phyloP scores from a whole-genome alignment of 2,888 invertebrate genomes.

The Lepetodrilus schrolli region DNA sequence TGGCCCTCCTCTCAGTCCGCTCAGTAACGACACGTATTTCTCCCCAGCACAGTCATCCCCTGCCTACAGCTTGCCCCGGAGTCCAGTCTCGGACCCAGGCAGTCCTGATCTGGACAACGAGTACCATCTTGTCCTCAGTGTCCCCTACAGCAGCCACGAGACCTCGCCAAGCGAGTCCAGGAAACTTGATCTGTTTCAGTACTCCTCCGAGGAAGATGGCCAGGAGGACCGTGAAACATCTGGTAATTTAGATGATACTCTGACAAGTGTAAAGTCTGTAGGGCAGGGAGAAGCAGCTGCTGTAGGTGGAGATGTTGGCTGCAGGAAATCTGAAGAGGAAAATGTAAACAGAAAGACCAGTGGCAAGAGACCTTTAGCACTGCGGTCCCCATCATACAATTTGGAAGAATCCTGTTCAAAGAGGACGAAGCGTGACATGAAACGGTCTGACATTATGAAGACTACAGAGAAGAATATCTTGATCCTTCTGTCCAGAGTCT shows the following conservation, averaged over 20 bases:
- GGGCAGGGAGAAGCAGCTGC: background rate
- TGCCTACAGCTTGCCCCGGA: slow-evolving; percentile 34
- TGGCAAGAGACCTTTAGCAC: slow-evolving; percentile 1
- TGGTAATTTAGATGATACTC: background rate
- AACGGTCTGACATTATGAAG: slow-evolving; percentile 28
- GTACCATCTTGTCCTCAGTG: slow-evolving; percentile 24
- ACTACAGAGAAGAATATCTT: slow-evolving; percentile 59
- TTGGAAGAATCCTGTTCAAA: background rate
- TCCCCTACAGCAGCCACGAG: slow-evolving; percentile 9
- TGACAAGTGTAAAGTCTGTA: background rate
- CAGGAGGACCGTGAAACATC: background rate
- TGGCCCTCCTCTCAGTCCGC: slow-evolving; percentile 17
- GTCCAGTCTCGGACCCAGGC: slow-evolving; percentile 35
- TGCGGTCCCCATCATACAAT: slow-evolving; percentile 1
- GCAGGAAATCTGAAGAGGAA: background rate
- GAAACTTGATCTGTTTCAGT: background rate
- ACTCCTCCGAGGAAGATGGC: slow-evolving; percentile 4
- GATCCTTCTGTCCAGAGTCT: slow-evolving; percentile 63
- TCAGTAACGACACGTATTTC: slow-evolving; percentile 59
- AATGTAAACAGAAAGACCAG: background rate
- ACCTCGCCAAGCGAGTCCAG: slow-evolving; percentile 26
- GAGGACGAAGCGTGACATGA: slow-evolving; percentile 23
- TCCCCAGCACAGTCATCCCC: slow-evolving; percentile 42
- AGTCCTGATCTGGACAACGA: slow-evolving; percentile 16
- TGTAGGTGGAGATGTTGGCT: background rate